phyloP scores from a whole-genome alignment of 1,140 invertebrate species.

The Latrodectus geometricus region DNA sequence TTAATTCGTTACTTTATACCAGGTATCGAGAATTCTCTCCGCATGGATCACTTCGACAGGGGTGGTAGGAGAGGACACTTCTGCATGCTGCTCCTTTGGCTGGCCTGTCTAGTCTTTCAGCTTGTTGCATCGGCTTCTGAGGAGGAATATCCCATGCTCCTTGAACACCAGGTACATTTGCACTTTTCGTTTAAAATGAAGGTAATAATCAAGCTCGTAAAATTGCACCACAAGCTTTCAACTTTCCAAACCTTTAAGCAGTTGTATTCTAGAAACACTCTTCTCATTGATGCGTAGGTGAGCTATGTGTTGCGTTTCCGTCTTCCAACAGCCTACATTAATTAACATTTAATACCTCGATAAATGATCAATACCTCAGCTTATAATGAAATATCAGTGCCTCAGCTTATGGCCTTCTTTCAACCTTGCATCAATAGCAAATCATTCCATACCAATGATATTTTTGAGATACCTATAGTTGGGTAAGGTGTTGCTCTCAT shows the following conservation, averaged over 20 bases:
- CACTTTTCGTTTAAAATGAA: background rate
- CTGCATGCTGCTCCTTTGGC: background rate
- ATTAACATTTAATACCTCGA: too few species aligned
- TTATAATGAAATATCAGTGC: too few species aligned
- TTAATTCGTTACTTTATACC: too few species aligned
- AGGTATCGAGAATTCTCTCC: background rate
- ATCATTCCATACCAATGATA: too few species aligned
- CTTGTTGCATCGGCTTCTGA: background rate
- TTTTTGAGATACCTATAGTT: too few species aligned
- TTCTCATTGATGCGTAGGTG: too few species aligned
- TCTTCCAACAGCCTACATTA: too few species aligned
- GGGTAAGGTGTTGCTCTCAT: too few species aligned
- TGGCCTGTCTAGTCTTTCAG: background rate
- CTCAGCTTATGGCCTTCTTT: too few species aligned
- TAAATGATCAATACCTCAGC: too few species aligned
- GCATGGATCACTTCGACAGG: conserved; percentile 15
- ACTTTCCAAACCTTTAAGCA: background rate
- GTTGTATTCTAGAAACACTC: background rate
- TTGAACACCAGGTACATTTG: background rate
- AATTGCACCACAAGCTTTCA: background rate
- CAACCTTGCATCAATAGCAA: too few species aligned
- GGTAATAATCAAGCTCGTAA: background rate
- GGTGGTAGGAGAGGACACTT: background rate
- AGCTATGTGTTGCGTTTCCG: too few species aligned
- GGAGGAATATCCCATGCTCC: background rate